These are phyloP conservation scores for Sprattus sprattus DNA, from an alignment of 2,113 vertebrate genomes.

Conservation along the genomic window DNA sequence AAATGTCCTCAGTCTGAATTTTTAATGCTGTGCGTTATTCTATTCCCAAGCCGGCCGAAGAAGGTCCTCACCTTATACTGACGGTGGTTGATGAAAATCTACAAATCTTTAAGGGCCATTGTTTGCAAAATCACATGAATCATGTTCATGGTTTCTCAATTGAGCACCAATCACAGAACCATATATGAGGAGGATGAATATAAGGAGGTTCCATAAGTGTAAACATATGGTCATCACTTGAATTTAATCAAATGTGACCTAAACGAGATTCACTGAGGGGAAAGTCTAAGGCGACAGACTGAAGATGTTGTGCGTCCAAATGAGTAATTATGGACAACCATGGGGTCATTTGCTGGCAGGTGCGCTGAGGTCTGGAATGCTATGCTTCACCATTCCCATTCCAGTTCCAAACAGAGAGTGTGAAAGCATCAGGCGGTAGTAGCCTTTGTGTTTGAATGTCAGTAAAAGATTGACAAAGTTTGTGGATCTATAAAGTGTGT, in stretches of 20 bases:
- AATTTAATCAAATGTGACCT: background rate
- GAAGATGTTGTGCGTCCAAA: background rate
- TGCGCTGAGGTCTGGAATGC: background rate
- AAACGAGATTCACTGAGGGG: background rate
- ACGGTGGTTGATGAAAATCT: background rate
- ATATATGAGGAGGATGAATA: background rate
- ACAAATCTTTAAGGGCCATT: background rate
- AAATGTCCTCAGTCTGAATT: conserved; percentile 17
- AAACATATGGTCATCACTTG: background rate
- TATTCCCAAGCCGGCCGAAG: background rate
- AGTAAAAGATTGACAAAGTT: background rate
- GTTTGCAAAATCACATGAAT: background rate
- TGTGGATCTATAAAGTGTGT: background rate
- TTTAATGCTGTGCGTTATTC: conserved; percentile 28
- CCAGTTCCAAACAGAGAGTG: background rate
- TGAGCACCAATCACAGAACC: background rate
- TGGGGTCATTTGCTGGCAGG: conserved; percentile 20
- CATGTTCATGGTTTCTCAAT: background rate
- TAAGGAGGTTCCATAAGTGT: background rate
- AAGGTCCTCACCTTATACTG: background rate
- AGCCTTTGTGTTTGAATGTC: background rate
- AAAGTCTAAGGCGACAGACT: background rate
- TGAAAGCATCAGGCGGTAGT: background rate
- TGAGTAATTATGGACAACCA: background rate
- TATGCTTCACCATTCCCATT: background rate